These are phyloP conservation scores for Pungitius pungitius DNA, from an alignment of 2,113 vertebrate species.

Conservation along the genomic window DNA sequence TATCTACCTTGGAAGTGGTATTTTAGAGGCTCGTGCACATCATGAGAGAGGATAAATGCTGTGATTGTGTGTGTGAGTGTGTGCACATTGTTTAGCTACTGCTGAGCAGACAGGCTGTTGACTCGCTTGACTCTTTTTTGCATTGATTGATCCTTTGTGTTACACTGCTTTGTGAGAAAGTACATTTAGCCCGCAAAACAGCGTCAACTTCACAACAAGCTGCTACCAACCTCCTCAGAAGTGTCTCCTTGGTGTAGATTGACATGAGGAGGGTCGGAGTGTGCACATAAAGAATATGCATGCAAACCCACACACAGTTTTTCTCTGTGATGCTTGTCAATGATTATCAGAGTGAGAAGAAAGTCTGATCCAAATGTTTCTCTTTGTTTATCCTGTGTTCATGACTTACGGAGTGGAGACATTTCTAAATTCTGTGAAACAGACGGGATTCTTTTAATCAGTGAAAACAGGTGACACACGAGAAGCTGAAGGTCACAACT, in stretches of 20 bases:
- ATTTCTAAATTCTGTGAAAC: neutral
- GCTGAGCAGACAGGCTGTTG: slow-evolving; percentile 30
- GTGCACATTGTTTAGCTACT: slow-evolving; percentile 15
- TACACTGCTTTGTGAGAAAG: slow-evolving; percentile 22
- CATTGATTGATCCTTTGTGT: slow-evolving; percentile 34
- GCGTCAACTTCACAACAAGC: slow-evolving; percentile 8
- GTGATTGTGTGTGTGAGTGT: slow-evolving; percentile 17
- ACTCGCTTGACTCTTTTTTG: slow-evolving; percentile 29
- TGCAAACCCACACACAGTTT: neutral
- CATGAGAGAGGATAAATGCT: slow-evolving; percentile 11
- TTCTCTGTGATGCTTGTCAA: neutral
- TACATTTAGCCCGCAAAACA: slow-evolving; percentile 24
- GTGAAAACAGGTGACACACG: neutral
- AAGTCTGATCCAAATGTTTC: neutral
- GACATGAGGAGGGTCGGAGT: slow-evolving; percentile 52
- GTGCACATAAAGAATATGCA: slow-evolving; percentile 16
- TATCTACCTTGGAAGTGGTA: slow-evolving; percentile 29
- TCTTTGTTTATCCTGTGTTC: neutral
- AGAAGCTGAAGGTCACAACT: neutral
- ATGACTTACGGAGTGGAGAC: neutral
- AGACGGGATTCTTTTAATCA: neutral
- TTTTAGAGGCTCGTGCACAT: slow-evolving; percentile 17
- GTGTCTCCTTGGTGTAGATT: slow-evolving; percentile 59
- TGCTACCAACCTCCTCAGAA: slow-evolving; percentile 32
- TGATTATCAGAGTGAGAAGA: neutral